A percentile compares a stretch with the other conserved stretches of the same genome.
phyloP scores from a whole-genome alignment of 2,113 vertebrate genomes.

The Galbula dea region DNA sequence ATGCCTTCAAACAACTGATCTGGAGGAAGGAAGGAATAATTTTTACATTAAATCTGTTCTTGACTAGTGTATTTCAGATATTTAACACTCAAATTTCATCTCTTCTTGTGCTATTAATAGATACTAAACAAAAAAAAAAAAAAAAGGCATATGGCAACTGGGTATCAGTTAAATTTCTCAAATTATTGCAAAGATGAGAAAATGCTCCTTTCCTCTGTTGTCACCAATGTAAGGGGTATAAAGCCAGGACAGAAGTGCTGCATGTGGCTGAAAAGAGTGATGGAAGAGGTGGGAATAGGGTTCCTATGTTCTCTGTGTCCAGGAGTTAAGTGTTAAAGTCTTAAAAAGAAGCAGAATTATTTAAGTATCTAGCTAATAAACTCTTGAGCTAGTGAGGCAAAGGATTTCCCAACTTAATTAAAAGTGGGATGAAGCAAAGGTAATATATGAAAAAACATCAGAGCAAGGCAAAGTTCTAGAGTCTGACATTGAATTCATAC shows the following conservation, averaged over 20 bases:
- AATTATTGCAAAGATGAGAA: background rate
- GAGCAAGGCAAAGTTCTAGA: background rate
- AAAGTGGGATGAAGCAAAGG: background rate
- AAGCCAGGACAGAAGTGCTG: background rate
- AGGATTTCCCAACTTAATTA: background rate
- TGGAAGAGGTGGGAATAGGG: background rate
- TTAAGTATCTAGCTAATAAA: background rate
- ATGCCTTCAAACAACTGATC: background rate
- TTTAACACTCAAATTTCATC: background rate
- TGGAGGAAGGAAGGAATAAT: background rate
- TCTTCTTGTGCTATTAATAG: background rate
- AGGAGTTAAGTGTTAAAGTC: no score
- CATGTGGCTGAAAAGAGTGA: background rate
- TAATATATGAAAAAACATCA: background rate
- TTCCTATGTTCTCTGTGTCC: background rate
- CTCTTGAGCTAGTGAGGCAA: background rate
- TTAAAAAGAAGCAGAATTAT: background rate
- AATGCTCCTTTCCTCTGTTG: background rate
- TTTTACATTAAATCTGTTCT: background rate
- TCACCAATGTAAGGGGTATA: background rate
- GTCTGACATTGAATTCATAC: background rate
- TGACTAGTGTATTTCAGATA: background rate
- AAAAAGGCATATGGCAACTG: background rate
- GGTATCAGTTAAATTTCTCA: background rate
- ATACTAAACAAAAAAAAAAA: background rate